phyloP scores from a whole-genome alignment of 2,113 vertebrate species.

The Ptilonorhynchus violaceus region DNA sequence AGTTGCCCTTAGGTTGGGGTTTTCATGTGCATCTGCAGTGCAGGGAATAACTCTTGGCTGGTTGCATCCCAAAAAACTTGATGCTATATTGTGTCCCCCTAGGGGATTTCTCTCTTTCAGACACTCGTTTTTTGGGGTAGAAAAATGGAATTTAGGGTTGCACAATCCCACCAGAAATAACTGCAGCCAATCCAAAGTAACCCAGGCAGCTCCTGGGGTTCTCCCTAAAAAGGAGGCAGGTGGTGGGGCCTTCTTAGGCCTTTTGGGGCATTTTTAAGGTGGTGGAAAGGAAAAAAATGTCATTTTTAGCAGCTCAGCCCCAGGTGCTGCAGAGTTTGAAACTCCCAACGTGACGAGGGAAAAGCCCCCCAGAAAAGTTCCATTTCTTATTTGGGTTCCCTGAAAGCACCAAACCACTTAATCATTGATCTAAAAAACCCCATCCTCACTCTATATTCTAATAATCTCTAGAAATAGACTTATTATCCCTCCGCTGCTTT shows the following conservation, averaged over 20 bases:
- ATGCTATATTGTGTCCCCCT: not conserved
- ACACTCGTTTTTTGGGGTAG: not conserved
- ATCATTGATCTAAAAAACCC: slow-evolving; percentile 64
- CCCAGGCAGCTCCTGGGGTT: not conserved
- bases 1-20: not conserved
- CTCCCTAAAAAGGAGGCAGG: not conserved
- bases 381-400: slow-evolving; percentile 49
- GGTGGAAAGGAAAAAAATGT: not conserved
- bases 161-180: not conserved
- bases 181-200: not conserved
- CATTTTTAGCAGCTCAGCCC: not conserved
- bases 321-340: not conserved
- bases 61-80: not conserved
- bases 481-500: slow-evolving; percentile 76
- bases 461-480: slow-evolving; percentile 80
- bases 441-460: slow-evolving; percentile 62
- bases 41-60: not conserved
- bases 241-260: not conserved
- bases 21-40: not conserved
- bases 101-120: not conserved
- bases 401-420: slow-evolving; percentile 72
- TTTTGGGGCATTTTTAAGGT: not conserved
- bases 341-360: rapidly evolving
- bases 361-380: slow-evolving; percentile 38
- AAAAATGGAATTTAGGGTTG: not conserved